Evolutionary conservation across 2,888 invertebrate species (phyloP).

Genomic region (Zeuzera pyrina): DNA sequence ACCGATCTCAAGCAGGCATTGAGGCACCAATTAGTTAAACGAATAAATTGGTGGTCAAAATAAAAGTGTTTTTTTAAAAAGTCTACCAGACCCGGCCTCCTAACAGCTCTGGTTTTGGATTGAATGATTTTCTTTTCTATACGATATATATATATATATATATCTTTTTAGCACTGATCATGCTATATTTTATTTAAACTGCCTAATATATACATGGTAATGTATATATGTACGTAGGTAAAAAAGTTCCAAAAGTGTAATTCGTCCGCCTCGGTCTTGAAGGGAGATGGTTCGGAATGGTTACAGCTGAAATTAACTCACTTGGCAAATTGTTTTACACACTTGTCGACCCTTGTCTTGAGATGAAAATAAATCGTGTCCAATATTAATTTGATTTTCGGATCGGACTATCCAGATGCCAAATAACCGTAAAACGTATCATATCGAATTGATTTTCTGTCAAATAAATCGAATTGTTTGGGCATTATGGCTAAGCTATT

Average conservation of each 20-base stretch:
- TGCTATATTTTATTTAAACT: too few species aligned
- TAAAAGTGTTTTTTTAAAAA: too few species aligned
- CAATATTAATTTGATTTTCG: constrained; percentile 28
- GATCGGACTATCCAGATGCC: background rate
- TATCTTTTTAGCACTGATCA: too few species aligned
- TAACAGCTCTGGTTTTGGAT: too few species aligned
- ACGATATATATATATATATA: too few species aligned
- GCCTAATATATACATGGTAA: too few species aligned
- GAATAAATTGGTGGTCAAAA: too few species aligned
- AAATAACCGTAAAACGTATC: constrained; percentile 1
- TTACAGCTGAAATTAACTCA: constrained; percentile 36
- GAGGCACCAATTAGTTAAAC: too few species aligned
- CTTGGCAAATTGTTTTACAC: constrained; percentile 53
- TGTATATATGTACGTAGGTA: background rate
- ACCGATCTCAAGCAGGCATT: too few species aligned
- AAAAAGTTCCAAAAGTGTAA: background rate
- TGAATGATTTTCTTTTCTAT: too few species aligned
- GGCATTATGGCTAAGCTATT: background rate
- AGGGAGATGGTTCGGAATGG: constrained; percentile 15
- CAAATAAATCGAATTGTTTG: background rate
- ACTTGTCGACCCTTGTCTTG: constrained; percentile 46
- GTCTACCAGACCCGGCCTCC: too few species aligned
- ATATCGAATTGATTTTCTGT: background rate
- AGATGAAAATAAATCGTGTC: constrained; percentile 27
- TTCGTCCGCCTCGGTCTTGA: constrained; percentile 2